Evolutionary conservation across 2,797 vertebrate genomes (phyloP).

Genomic region (Chrysocyon brachyurus): DNA sequence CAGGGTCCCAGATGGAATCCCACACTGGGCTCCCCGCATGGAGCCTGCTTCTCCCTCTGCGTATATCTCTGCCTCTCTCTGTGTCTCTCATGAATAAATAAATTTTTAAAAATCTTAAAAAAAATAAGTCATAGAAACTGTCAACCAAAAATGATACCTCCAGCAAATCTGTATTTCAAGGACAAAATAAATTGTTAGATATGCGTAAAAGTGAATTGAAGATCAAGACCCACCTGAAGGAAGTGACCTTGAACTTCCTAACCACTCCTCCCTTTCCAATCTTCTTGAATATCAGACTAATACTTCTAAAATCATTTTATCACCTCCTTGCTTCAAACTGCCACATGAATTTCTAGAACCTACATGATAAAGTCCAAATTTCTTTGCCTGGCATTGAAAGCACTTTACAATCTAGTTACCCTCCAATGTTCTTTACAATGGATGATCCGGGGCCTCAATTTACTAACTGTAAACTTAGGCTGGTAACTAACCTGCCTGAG

Average conservation of each 20-base stretch:
- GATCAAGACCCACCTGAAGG: not conserved
- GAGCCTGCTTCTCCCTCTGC: no score
- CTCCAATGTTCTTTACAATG: not conserved
- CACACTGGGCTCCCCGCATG: no score
- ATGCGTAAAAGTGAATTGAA: constrained; percentile 40
- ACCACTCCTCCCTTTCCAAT: not conserved
- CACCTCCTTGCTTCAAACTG: constrained; percentile 14
- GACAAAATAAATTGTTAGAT: constrained; percentile 8
- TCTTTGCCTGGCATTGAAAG: not conserved
- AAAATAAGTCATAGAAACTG: no score
- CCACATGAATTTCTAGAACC: not conserved
- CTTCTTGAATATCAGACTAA: constrained; percentile 43
- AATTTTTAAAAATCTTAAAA: no score
- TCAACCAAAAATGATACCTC: not conserved
- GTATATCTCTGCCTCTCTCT: no score
- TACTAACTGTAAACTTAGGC: not conserved
- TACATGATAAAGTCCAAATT: not conserved
- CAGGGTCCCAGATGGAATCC: no score
- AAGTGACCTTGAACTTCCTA: constrained; percentile 1
- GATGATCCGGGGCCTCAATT: not conserved
- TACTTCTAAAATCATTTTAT: constrained; percentile 19
- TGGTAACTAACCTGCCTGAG: not conserved
- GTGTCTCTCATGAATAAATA: no score
- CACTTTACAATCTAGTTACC: not conserved
- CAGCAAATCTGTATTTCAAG: constrained; percentile 29